phyloP scores from a whole-genome alignment of 2,888 invertebrate species.

The Anticlea derivata region DNA sequence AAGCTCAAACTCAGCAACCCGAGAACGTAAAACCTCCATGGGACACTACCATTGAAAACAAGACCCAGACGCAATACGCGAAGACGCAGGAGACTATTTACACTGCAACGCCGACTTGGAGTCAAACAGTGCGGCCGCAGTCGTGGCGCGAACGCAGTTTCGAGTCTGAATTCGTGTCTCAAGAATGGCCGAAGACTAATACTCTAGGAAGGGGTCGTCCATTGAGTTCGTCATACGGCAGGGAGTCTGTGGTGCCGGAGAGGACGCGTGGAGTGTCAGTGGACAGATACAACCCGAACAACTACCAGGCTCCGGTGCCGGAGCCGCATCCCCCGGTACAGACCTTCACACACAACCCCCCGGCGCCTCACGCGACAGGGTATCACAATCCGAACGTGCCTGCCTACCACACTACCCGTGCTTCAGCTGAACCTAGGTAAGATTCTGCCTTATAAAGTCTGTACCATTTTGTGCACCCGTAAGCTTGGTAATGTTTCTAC shows the following conservation, averaged over 20 bases:
- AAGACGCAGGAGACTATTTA: conserved; percentile 58
- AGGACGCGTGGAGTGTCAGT: conserved; percentile 74
- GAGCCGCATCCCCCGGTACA: conserved; percentile 75
- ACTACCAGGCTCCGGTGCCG: conserved; percentile 66
- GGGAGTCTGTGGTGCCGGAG: conserved; percentile 51
- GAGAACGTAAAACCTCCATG: conserved; percentile 71
- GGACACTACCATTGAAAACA: conserved; percentile 58
- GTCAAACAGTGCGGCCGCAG: conserved; percentile 74
- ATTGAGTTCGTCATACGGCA: conserved; percentile 66
- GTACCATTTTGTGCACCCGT: neutral
- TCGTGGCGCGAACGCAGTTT: conserved; percentile 77
- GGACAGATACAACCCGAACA: conserved; percentile 75
- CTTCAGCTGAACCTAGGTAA: conserved; percentile 79
- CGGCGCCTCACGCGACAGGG: conserved; percentile 59
- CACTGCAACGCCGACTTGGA: conserved; percentile 74
- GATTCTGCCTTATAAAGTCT: conserved; percentile 19
- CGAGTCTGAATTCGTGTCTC: conserved; percentile 71
- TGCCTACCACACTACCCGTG: conserved; percentile 74
- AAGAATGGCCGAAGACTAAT: conserved; percentile 72
- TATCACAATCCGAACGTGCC: conserved; percentile 77
- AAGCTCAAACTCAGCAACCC: conserved; percentile 60
- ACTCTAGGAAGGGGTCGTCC: conserved; percentile 73
- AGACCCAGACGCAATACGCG: conserved; percentile 43
- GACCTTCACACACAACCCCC: conserved; percentile 73
- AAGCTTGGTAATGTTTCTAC: neutral